Evolutionary conservation across 2,797 vertebrate species (phyloP).

Genomic region (Streptopelia turtur): DNA sequence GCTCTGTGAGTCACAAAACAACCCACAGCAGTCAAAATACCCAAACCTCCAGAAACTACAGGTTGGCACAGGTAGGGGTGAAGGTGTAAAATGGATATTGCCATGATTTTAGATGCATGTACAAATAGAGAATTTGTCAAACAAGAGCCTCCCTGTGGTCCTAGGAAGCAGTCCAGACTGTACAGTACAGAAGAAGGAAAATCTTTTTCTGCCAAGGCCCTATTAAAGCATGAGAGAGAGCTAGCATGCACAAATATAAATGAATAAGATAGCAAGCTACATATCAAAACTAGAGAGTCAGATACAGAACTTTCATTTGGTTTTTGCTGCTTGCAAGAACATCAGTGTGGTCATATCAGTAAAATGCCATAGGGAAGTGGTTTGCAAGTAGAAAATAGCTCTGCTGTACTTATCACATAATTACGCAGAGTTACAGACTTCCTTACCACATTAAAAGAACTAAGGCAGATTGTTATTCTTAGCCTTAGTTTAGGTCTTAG

Average conservation of each 20-base stretch:
- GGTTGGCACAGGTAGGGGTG: fast-evolving
- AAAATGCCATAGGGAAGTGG: not conserved
- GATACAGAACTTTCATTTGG: not conserved
- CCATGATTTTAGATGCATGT: not conserved
- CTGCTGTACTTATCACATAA: not conserved
- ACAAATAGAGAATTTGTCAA: not conserved
- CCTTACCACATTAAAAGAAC: not conserved
- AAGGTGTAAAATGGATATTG: not conserved
- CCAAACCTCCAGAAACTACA: not conserved
- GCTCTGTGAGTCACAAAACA: not conserved
- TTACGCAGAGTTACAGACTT: not conserved
- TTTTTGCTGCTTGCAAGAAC: not conserved
- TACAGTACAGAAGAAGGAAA: not conserved
- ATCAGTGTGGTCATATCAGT: not conserved
- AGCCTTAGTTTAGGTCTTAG: too few relatives aligned
- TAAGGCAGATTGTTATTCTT: not conserved
- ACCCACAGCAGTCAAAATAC: not conserved
- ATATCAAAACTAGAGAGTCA: not conserved
- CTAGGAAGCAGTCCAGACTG: not conserved
- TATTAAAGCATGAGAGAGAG: not conserved
- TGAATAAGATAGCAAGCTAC: not conserved
- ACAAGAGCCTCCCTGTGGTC: not conserved
- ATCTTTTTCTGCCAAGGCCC: not conserved
- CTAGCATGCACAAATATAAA: not conserved
- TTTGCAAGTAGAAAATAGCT: not conserved